phyloP scores from a whole-genome alignment of 2,797 vertebrate genomes.

The Calcarius lapponicus region DNA sequence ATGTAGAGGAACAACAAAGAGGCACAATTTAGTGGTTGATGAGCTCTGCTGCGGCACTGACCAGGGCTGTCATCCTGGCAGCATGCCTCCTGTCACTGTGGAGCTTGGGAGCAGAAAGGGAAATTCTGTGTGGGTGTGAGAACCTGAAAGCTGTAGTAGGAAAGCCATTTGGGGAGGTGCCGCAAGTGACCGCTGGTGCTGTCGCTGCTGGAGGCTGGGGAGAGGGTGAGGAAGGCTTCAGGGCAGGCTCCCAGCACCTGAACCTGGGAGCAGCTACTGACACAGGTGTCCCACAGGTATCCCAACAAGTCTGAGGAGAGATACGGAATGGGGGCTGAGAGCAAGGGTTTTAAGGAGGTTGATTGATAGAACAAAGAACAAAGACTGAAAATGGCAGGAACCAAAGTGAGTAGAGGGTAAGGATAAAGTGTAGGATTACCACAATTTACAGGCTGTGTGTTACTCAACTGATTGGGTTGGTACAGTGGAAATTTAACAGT shows the following conservation, averaged over 20 bases:
- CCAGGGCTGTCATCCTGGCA: background rate
- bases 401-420: background rate
- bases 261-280: background rate
- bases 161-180: background rate
- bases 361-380: background rate
- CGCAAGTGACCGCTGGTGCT: fast-evolving
- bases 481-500: too few relatives aligned
- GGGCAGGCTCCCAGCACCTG: background rate
- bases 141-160: background rate
- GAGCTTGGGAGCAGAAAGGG: background rate
- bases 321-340: background rate
- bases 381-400: background rate
- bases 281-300: background rate
- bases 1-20: background rate
- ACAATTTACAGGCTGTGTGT: background rate
- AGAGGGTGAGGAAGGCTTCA: background rate
- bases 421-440: background rate
- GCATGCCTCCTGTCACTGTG: fast-evolving
- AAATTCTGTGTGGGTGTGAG: background rate
- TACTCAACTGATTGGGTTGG: background rate
- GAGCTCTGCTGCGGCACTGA: background rate
- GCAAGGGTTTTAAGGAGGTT: background rate
- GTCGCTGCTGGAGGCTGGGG: fast-evolving
- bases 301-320: fast-evolving
- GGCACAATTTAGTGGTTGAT: background rate